Evolutionary conservation across 1,140 invertebrate genomes (phyloP), one percentile per base, ranked within the genome.

Genomic region (Drosophila murphyi): DNA sequence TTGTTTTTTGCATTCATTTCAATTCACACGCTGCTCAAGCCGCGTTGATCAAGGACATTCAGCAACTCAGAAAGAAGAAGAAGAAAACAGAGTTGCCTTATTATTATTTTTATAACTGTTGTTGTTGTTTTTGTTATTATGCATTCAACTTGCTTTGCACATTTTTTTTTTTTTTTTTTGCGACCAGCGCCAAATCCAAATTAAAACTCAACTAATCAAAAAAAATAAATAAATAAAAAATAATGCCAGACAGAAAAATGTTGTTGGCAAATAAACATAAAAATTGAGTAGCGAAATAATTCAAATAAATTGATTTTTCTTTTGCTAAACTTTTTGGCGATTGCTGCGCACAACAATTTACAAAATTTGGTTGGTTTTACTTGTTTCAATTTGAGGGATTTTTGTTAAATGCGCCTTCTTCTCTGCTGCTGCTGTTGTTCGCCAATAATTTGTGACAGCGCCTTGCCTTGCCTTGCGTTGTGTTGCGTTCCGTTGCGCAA

Each of bases 401-500:
- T 31, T 47, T 47, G 51, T 70, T 68, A 60, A 57, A 59, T 72
- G 20, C 20, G 20, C 20, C 20, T 20, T 20, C 20, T 20, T 20
- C 20, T 20, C 20, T 20, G 20, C 20, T 20, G 20, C 20, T 20
- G 20, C 20, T 20, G 20, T 20, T 20, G 20, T 20, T 20, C 20
- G 20, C 20, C 20, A 20, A 20, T 20, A 20, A 20, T 20, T 20
- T 20, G 20, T 20, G 20, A 39, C 37, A 39, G 54, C 70, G 54
- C 10, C 57, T 61, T 57, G 20, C n/a, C 57, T 47, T 48, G 51
- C 34, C 55, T 72, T 64, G 72, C 52, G 71, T 70, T 74, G 41
- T 48, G 41, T 48, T 50, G 61, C 47, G 56, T 52, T 51, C 59
- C 72, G 67, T 75, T 71, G 72, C 72, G 65, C 65, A 77, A 62